Percentiles rank a stretch among this genome's conserved stretches.
These are phyloP conservation scores for Puma concolor DNA, from an alignment of 2,113 vertebrate genomes.

Conservation along the genomic window DNA sequence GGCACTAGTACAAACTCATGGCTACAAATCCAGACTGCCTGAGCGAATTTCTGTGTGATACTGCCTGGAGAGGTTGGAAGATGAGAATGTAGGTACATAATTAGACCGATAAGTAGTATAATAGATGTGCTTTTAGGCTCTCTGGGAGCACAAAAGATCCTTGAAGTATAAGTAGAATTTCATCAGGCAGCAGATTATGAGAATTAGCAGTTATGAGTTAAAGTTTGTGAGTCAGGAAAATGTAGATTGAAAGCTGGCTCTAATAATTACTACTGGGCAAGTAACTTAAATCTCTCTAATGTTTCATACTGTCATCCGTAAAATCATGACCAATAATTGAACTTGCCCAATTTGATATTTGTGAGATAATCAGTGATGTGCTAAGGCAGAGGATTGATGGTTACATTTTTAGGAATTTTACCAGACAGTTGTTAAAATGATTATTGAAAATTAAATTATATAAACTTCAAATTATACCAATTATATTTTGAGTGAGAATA, in stretches of 20 bases:
- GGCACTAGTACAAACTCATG: background rate
- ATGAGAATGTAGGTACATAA: background rate
- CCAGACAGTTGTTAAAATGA: background rate
- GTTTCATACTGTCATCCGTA: background rate
- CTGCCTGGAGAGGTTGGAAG: background rate
- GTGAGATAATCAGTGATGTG: background rate
- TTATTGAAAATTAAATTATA: background rate
- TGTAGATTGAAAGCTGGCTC: background rate
- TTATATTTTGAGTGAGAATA: background rate
- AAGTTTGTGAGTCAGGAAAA: background rate
- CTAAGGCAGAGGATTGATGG: background rate
- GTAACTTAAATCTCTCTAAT: background rate
- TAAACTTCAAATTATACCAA: background rate
- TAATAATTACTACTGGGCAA: background rate
- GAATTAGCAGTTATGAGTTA: background rate
- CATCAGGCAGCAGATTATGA: background rate
- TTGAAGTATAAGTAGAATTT: background rate
- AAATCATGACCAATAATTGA: background rate
- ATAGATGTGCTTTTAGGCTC: background rate
- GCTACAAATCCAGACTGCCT: background rate
- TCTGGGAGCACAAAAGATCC: background rate
- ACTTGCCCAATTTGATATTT: background rate
- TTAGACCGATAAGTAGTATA: background rate
- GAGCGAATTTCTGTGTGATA: background rate
- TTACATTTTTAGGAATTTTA: background rate